Percentiles rank a stretch among this genome's conserved stretches.
Conservation (phyloP, 2,888 invertebrate species). For the Agrochola lota region DNA sequence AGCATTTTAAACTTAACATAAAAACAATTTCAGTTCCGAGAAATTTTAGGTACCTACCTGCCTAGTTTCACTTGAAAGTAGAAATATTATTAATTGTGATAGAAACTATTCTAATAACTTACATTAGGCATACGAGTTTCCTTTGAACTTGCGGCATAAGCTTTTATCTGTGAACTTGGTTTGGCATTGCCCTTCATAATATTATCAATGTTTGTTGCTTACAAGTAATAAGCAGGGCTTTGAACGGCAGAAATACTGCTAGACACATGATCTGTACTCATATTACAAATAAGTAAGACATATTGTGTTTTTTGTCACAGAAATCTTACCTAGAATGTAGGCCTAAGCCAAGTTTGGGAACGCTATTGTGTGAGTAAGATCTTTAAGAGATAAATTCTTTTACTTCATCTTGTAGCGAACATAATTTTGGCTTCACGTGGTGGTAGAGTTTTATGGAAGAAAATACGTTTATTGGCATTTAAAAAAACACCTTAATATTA, state of each 20-base stretch:
- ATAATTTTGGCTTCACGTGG: neutral
- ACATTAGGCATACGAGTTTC: constrained; percentile 12
- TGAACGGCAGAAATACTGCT: neutral
- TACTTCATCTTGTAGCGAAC: neutral
- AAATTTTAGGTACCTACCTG: neutral
- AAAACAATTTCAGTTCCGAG: neutral
- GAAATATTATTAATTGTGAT: constrained; percentile 1
- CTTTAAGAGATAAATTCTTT: neutral
- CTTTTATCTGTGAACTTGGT: constrained; percentile 34
- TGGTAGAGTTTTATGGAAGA: neutral
- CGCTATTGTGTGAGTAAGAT: constrained; percentile 8
- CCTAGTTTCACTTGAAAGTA: constrained; percentile 1
- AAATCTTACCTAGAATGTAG: constrained; percentile 14
- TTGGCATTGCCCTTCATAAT: constrained; percentile 2
- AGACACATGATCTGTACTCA: constrained; percentile 3
- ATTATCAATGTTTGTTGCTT: constrained; percentile 28
- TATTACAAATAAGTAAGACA: constrained; percentile 35
- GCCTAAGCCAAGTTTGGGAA: constrained; percentile 20
- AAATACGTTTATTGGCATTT: neutral
- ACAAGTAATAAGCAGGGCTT: constrained; percentile 11
- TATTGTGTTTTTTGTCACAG: constrained; percentile 24
- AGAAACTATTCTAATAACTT: constrained; percentile 23
- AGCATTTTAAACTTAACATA: neutral
- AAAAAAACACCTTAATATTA: neutral
- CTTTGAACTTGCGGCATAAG: constrained; percentile 19